phyloP scores from a whole-genome alignment of 2,113 vertebrate genomes.

The Uropsilus gracilis region DNA sequence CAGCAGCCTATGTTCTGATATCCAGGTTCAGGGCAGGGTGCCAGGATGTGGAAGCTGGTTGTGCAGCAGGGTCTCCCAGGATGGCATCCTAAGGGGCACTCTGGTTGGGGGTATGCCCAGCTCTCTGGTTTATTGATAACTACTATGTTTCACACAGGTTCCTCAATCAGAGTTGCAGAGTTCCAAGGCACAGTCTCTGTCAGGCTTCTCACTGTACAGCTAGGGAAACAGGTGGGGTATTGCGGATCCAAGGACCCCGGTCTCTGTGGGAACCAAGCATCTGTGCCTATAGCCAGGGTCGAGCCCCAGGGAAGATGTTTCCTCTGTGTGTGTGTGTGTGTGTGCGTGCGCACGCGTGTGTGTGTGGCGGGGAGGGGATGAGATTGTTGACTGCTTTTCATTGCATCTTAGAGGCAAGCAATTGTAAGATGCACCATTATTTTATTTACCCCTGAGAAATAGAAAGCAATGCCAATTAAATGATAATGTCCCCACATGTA shows the following conservation, averaged over 20 bases:
- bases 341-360: too few species aligned
- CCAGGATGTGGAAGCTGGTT: not conserved
- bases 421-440: not conserved
- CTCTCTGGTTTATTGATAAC: not conserved
- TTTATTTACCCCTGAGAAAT: not conserved
- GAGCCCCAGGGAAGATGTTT: not conserved
- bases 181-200: not conserved
- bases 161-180: not conserved
- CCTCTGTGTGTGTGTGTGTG: not conserved
- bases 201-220: not conserved
- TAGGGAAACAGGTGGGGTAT: not conserved
- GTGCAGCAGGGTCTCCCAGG: not conserved
- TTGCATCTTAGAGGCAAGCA: not conserved
- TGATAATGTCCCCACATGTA: not conserved
- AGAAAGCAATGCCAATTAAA: not conserved
- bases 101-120: not conserved
- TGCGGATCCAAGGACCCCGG: not conserved
- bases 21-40: not conserved
- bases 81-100: not conserved
- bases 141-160: not conserved
- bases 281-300: not conserved
- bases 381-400: not conserved
- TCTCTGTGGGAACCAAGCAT: not conserved
- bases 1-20: not conserved
- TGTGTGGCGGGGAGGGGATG: accelerated